Evolutionary conservation across 2,888 invertebrate genomes (phyloP).

Genomic region (Heliconius ismenius): DNA sequence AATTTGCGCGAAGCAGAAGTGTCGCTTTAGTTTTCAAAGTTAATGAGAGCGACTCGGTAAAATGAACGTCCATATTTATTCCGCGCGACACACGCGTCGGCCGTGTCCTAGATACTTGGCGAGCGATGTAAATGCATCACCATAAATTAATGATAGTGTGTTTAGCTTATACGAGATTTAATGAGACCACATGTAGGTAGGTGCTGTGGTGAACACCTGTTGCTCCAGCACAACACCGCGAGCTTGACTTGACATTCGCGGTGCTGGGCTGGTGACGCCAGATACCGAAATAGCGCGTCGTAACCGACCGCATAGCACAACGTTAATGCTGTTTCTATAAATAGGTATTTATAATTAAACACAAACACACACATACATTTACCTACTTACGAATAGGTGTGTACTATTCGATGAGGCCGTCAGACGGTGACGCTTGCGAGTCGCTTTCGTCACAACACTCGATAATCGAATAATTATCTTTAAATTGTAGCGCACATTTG

Average conservation of each 20-base stretch:
- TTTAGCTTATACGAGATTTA: conserved; percentile 41
- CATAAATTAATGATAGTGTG: conserved; percentile 34
- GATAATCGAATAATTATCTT: conserved; percentile 44
- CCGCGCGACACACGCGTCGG: conserved; percentile 25
- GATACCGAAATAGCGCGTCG: conserved; percentile 76
- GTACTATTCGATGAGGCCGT: conserved; percentile 56
- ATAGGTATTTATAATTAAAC: conserved; percentile 76
- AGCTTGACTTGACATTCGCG: conserved; percentile 81
- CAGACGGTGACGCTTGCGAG: conserved; percentile 50
- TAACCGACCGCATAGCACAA: conserved; percentile 76
- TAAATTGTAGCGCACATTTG: conserved; percentile 28
- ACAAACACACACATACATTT: conserved; percentile 67
- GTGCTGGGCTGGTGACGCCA: conserved; percentile 73
- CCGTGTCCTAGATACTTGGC: conserved; percentile 31
- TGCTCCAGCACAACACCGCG: conserved; percentile 68
- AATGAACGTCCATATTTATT: conserved; percentile 28
- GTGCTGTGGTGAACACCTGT: conserved; percentile 62
- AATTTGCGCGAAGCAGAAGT: neutral
- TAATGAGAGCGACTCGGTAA: conserved; percentile 24
- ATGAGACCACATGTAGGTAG: conserved; percentile 45
- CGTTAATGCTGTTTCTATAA: conserved; percentile 76
- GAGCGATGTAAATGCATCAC: conserved; percentile 23
- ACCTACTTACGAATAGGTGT: no score
- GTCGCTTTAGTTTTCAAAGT: conserved; percentile 11
- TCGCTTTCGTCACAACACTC: conserved; percentile 45